Percentiles rank a stretch among this genome's conserved stretches.
phyloP scores from a whole-genome alignment of 2,797 vertebrate genomes.

The Poeciliopsis presidionis region DNA sequence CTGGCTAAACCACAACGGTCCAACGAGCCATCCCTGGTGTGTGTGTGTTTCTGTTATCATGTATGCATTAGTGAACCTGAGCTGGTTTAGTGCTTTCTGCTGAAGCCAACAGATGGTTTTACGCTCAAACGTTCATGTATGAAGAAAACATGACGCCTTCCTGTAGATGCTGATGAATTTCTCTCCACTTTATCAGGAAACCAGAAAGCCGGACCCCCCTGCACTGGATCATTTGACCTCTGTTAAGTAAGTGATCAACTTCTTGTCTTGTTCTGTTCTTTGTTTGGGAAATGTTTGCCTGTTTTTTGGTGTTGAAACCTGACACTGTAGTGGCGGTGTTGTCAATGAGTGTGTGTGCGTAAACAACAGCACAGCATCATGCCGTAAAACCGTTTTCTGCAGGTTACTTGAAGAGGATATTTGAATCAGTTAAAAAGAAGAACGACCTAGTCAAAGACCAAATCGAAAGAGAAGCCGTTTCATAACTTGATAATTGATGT shows the following conservation, averaged over 20 bases:
- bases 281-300: too few species aligned
- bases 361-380: not conserved
- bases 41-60: constrained; percentile 70
- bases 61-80: constrained; percentile 15
- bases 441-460: not conserved
- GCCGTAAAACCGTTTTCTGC: not conserved
- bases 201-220: constrained; percentile 83
- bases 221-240: constrained; percentile 86
- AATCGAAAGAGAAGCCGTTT: not conserved
- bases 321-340: too few species aligned
- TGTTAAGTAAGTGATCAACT: constrained; percentile 83
- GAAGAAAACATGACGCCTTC: not conserved
- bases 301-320: too few species aligned
- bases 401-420: not conserved
- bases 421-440: not conserved
- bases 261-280: not conserved
- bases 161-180: constrained; percentile 5
- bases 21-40: constrained; percentile 88
- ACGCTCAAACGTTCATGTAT: not conserved
- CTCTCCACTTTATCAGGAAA: constrained; percentile 65
- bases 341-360: not conserved
- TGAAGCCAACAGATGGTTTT: constrained; percentile 5
- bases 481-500: not conserved
- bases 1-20: constrained; percentile 87
- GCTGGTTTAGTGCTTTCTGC: constrained; percentile 18